Conservation (phyloP, 2,113 vertebrate genomes). For the Riparia riparia region DNA sequence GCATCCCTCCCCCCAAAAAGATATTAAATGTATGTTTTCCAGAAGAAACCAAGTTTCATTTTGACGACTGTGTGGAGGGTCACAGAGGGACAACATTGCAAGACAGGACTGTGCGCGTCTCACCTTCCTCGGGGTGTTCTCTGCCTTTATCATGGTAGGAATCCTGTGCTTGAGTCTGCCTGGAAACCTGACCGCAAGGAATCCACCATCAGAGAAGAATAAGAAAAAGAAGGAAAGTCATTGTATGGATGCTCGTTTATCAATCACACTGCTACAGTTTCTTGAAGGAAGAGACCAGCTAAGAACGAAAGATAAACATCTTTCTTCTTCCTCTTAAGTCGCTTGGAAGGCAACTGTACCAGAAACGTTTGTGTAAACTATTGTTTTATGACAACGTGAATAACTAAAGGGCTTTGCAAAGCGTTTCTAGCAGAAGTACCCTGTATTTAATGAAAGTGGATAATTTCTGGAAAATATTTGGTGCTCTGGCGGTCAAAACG, state of each 20-base stretch:
- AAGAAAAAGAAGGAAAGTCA: constrained; percentile 20
- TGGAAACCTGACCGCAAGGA: constrained; percentile 81
- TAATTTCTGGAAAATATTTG: not conserved
- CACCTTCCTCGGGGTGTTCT: constrained; percentile 93
- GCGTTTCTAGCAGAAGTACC: not conserved
- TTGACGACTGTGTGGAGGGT: accelerated
- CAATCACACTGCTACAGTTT: not conserved
- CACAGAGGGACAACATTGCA: not conserved
- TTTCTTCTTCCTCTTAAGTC: not conserved
- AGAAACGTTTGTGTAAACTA: not conserved
- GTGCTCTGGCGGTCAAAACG: not conserved
- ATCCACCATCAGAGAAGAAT: constrained; percentile 46
- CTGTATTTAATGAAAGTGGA: not conserved
- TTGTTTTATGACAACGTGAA: not conserved
- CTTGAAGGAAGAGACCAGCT: not conserved
- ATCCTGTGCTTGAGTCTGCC: constrained; percentile 90
- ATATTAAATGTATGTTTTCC: not conserved
- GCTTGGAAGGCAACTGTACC: not conserved
- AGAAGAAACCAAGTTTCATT: not conserved
- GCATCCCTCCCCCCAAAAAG: not conserved
- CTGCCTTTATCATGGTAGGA: constrained; percentile 96
- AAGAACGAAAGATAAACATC: not conserved
- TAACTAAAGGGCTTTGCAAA: not conserved
- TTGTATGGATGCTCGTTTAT: not conserved
- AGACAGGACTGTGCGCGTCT: constrained; percentile 12